Evolutionary conservation across 2,888 invertebrate genomes (phyloP), one percentile per base, ranked within the genome.

Genomic region (Ferrisia virgata): DNA sequence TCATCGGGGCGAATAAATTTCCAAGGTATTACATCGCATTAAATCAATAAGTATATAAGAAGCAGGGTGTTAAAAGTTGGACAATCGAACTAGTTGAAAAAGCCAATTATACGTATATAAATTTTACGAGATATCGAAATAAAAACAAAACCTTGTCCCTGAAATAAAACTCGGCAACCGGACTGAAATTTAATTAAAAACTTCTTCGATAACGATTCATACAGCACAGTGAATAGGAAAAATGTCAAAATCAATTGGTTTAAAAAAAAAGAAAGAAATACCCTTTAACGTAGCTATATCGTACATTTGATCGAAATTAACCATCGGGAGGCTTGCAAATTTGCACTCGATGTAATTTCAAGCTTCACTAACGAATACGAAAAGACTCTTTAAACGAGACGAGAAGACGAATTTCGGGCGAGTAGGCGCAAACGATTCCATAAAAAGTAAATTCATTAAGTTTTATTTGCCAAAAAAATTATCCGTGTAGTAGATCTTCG

Each of bases 131-230:
- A 53, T 22, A 64, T 1, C 2, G 15, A 64, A 64, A 64, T 28
- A 64, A 64, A 64, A 64, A 64, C 28, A 64, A 64, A 28, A 15
- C 28, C 15, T 28, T 28, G 8, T 22, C 28, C 43, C 43, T 15
- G 1, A n/a, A 64, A 4, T 64, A 28, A 64, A 64, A 28, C 28
- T 64, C 28, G 64, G 64, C 28, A 33, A 18, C 36, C 18, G 36
- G 18, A 36, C 18, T 76, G 18, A 76, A 76, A 76, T 76, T 76
- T 76, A 76, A 76, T 76, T 76, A 76, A 76, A 76, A 76, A 76
- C 72, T 76, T 76, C 2, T 76, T 36, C 33, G 72, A 36, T 36
- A 76, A 76, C 36, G 72, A 28, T 36, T 36, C 18, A 36, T n/a
- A n/a, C 18, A 22, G 2, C 22, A 22, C 72, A 36, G 31, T 13